phyloP scores from a whole-genome alignment of 1,140 invertebrate species.

The Drosophila trapezifrons region DNA sequence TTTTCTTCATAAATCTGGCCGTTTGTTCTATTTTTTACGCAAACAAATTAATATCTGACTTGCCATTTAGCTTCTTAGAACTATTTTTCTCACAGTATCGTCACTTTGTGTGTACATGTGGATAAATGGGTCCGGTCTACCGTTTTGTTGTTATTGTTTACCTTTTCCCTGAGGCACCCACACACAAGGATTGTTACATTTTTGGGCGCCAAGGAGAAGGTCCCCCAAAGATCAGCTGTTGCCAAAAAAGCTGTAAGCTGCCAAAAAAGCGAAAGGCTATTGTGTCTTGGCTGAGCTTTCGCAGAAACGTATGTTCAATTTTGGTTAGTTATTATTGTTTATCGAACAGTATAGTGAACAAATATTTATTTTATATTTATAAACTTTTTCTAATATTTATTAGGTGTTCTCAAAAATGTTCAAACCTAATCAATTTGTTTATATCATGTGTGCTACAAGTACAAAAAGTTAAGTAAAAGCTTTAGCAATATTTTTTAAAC shows the following conservation, averaged over 20 bases:
- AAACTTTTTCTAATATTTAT: too few relatives aligned
- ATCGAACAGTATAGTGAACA: too few relatives aligned
- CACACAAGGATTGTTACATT: background rate
- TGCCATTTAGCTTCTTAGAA: too few relatives aligned
- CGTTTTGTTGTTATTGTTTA: constrained; percentile 75
- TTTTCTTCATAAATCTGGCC: too few relatives aligned
- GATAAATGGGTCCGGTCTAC: constrained; percentile 2
- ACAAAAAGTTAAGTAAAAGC: background rate
- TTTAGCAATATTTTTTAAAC: background rate
- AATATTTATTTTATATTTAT: too few relatives aligned
- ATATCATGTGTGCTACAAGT: background rate
- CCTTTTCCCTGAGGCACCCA: constrained; percentile 29
- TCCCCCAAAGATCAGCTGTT: constrained; percentile 56
- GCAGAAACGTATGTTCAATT: background rate
- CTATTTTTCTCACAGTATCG: background rate
- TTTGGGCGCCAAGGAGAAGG: constrained; percentile 32
- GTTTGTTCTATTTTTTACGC: too few relatives aligned
- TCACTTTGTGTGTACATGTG: constrained; percentile 4
- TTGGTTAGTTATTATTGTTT: too few relatives aligned
- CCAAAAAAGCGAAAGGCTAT: background rate
- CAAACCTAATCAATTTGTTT: background rate
- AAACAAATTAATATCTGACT: too few relatives aligned
- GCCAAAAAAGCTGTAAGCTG: background rate
- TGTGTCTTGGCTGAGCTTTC: constrained; percentile 32
- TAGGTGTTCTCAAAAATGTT: background rate